Conservation (phyloP, 2,113 vertebrate species). For the Crotalus viridis region DNA sequence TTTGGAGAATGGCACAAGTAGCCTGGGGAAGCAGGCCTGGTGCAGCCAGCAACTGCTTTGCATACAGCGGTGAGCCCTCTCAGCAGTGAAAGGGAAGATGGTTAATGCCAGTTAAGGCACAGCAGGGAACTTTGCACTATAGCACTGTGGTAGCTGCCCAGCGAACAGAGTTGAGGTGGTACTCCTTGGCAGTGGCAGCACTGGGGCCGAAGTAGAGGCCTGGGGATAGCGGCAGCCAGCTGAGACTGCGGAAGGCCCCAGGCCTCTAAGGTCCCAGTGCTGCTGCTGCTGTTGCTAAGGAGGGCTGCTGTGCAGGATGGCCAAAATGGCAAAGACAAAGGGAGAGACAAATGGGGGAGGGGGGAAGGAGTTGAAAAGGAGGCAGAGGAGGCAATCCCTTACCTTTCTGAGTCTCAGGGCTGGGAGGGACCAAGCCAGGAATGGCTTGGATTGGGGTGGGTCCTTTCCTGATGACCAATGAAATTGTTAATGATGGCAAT, state of each 20-base stretch:
- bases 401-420: background rate
- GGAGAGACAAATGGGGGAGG: background rate
- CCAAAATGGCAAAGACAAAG: background rate
- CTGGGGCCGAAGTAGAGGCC: background rate
- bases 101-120: no score
- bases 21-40: background rate
- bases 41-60: background rate
- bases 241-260: background rate
- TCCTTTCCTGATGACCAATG: background rate
- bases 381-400: background rate
- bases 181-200: background rate
- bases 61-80: no score
- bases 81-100: background rate
- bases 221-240: background rate
- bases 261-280: background rate
- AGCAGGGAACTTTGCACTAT: background rate
- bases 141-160: background rate
- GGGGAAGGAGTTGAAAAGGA: background rate
- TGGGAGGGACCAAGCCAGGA: background rate
- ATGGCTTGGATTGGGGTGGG: background rate
- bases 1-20: background rate
- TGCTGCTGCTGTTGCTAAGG: background rate
- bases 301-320: background rate
- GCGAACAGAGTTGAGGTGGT: background rate
- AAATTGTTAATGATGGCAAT: background rate